phyloP scores from a whole-genome alignment of 1,140 invertebrate species.

The Trachymyrmex septentrionalis region DNA sequence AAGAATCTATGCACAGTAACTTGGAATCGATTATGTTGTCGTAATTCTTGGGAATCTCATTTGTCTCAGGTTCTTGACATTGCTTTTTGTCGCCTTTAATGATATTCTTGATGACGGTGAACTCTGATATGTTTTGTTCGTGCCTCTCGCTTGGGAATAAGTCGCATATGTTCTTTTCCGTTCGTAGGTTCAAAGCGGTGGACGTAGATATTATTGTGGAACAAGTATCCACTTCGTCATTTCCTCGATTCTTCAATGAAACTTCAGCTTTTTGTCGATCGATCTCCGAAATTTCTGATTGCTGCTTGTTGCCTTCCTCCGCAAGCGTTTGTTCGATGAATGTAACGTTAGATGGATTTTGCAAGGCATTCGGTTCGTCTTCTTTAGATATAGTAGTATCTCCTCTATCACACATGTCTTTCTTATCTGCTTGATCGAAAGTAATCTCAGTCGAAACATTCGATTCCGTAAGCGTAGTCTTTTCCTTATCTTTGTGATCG shows the following conservation, averaged over 20 bases:
- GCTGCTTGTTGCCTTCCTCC: background rate
- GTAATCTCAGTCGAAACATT: background rate
- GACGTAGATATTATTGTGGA: background rate
- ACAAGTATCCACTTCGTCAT: slow-evolving; percentile 12
- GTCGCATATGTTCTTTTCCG: slow-evolving; percentile 17
- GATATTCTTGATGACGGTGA: slow-evolving; percentile 48
- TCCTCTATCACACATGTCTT: background rate
- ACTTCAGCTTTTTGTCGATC: background rate
- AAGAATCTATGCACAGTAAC: slow-evolving; percentile 43
- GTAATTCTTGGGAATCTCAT: background rate
- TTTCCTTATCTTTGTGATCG: background rate
- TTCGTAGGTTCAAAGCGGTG: background rate
- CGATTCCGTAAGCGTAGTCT: background rate
- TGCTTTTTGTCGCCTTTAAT: slow-evolving; percentile 23
- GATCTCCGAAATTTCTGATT: background rate
- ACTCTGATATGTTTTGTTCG: slow-evolving; percentile 54
- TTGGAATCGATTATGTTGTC: slow-evolving; percentile 31
- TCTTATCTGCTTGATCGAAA: background rate
- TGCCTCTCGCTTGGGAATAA: slow-evolving; percentile 29
- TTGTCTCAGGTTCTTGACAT: background rate
- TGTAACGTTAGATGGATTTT: background rate
- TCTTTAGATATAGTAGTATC: background rate
- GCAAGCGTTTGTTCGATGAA: background rate
- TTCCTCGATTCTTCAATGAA: background rate
- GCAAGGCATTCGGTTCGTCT: background rate